Evolutionary conservation across 2,888 invertebrate genomes (phyloP), one percentile per base, ranked within the genome.

Genomic region (Drosophila conformis): DNA sequence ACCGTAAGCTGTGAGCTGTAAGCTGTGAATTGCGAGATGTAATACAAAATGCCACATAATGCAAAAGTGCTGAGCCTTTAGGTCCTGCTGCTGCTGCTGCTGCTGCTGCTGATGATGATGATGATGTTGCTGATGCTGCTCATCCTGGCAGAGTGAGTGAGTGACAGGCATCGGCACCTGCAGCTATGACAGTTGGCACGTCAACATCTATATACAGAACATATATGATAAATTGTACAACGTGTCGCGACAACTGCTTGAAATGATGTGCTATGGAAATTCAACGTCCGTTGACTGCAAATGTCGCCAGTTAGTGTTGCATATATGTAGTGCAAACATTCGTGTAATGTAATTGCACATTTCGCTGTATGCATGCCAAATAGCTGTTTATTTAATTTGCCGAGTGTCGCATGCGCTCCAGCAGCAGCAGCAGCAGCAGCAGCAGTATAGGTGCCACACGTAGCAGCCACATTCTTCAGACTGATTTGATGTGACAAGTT

Each of bases 341-440:
- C 69, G 60, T 60, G 67, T 84, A 81, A 85, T 85, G 83, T 85
- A 87, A 85, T 85, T 85, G 81, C 85, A 85, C 78, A 87, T 71
- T 85, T 74, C 73, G 69, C 76, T 76, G 71, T 73, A 58, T 80
- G 75, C 78, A 80, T 78, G 83, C 78, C 57, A 87, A 83, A 74
- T 72, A 87, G 85, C 77, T 83, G 83, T 87, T 87, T 85, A 87
- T 85, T 87, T 85, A 83, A 85, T 87, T 85, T 87, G 71, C 72
- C 65, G 64, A 73, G 69, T 84, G 49, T 33, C 35, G 74, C 76
- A 73, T 77, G 53, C 54, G 62, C 68, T 2, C 11, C 46, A 15
- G 31, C 31, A 35, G 5, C 2, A 52, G 33, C 21, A 21, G 21
- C 21, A 21, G 21, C 29, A 67, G 71, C 46, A 29, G 51, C 31